Evolutionary conservation across 2,113 vertebrate species (phyloP), one percentile per base, ranked within the genome.

Genomic region (Halcyon senegalensis): DNA sequence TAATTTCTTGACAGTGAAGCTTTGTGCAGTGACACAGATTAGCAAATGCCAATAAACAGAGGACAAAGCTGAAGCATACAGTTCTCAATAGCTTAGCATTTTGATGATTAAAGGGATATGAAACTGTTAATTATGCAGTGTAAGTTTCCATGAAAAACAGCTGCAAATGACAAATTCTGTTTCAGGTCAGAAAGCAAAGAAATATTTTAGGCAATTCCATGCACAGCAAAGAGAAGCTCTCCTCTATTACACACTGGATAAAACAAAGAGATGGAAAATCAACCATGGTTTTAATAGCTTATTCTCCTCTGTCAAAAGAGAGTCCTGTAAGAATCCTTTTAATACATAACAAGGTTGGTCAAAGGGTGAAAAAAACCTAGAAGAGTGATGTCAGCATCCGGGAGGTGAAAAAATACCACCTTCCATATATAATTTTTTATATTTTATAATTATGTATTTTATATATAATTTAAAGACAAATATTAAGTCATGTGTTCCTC

Each of bases 61-160:
- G 16, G 43, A 77, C 39, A 94, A 95, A 92, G 31, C 15, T 46
- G 84, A 89, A 87, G 31, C 21, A 84, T 7, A 27, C 4, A 41
- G 50, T n/a, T 87, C 31, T 28, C 2, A 85, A 87, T 72, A 87
- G 84, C 50, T 88, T 74, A 77, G 20, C 63, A 87, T 20, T 41
- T 75, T 41, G 44, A 67, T 84, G 14, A 89, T 90, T 89, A 93
- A 87, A 93, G 5, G n/a, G 8, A 77, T 79, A 41, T 55, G 23
- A 94, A 92, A 85, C 43, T 78, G 44, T 91, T 94, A 94, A 97
- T 94, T 94, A 94, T 92, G 87, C 62, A 93, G 51, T 37, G 82
- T 68, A 83, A 88, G 30, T 73, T 92, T 91, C 46, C 39, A 62
- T 64, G 31, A 56, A 82, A 95, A 95, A 58, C 24, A 96, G 33